A percentile compares a stretch with the other conserved stretches of the same genome.
These are phyloP conservation scores for Xenentodon cancila DNA, from an alignment of 2,797 vertebrate species.

Conservation along the genomic window DNA sequence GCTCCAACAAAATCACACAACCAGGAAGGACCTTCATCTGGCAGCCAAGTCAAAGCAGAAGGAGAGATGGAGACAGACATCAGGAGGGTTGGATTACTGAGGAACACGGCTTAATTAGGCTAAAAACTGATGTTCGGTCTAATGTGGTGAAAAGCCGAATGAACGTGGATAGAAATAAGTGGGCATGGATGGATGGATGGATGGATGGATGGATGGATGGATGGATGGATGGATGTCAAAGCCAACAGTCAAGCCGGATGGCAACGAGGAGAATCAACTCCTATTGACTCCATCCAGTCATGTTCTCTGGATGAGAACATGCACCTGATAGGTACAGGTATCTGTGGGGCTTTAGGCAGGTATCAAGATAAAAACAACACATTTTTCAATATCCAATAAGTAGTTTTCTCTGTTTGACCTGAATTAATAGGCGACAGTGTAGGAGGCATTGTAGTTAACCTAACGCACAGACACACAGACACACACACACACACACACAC, in stretches of 20 bases:
- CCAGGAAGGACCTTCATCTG: slow-evolving; percentile 85
- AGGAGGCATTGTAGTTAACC: too few relatives aligned
- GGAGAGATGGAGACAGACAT: slow-evolving; percentile 11
- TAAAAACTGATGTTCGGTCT: not conserved
- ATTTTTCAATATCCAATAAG: not conserved
- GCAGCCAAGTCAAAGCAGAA: not conserved
- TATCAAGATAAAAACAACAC: too few relatives aligned
- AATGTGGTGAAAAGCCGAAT: not conserved
- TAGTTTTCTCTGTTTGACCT: not conserved
- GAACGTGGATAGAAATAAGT: too few relatives aligned
- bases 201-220: too few relatives aligned
- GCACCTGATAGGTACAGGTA: too few relatives aligned
- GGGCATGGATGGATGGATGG: too few relatives aligned
- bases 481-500: too few relatives aligned
- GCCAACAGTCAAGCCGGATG: slow-evolving; percentile 7
- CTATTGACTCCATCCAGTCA: not conserved
- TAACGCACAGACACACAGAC: too few relatives aligned
- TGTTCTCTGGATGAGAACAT: not conserved
- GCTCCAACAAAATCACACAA: slow-evolving; percentile 93
- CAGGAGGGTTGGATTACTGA: slow-evolving; percentile 16
- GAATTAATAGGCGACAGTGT: too few relatives aligned
- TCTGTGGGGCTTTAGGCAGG: too few relatives aligned
- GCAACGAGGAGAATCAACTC: not conserved
- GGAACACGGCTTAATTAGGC: not conserved
- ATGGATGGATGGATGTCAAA: too few relatives aligned